Base-by-base conservation (phyloP, 2,888 invertebrate genomes). In the Perizoma flavofasciatum region DNA sequence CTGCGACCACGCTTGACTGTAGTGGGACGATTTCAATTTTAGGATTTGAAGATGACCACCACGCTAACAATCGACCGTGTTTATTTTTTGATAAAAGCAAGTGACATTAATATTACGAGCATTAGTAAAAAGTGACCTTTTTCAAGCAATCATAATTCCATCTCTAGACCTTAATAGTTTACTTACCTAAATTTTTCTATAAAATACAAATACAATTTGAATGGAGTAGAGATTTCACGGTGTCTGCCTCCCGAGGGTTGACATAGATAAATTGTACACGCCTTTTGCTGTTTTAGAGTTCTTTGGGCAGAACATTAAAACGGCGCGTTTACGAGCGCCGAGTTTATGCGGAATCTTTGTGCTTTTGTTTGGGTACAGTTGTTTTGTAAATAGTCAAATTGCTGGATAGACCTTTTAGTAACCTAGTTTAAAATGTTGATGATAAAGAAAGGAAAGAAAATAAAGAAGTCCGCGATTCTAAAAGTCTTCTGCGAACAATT, bases 171-270 rank as follows among this genome's bases (percentile, higher is more conserved):
- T 40, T 48, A 11, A 48, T 32, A 43, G 49, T 54, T 45, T 45
- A 40, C 34, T 43, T 40, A 55, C 43, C 22, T 22, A 22, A n/a
- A 48, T 58, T 58, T 54, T 66, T 67, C 63, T 73, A 63, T 69
- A 72, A 22, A 66, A 68, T 68, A 70, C 74, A 72, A 75, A 77
- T 75, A 78, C 72, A 77, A 76, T 77, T 83, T 79, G 77, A 84
- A 84, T 81, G 81, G 83, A 82, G 81, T 79, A 73, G 76, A 80
- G 83, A 83, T 83, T 84, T 83, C 82, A 84, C 83, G 78, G 82
- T 82, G 82, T 81, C 84, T 80, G 78, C 78, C 75, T 76, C 78
- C 65, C 62, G 78, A 74, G 81, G 80, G 79, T 78, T 83, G 84
- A 85, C 85, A 77, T 74, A 79, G 84, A 86, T 83, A 83, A 85